Percentiles rank a stretch among this genome's conserved stretches.
Evolutionary conservation across 2,888 invertebrate species (phyloP).

Genomic region (Heliconius cydno): DNA sequence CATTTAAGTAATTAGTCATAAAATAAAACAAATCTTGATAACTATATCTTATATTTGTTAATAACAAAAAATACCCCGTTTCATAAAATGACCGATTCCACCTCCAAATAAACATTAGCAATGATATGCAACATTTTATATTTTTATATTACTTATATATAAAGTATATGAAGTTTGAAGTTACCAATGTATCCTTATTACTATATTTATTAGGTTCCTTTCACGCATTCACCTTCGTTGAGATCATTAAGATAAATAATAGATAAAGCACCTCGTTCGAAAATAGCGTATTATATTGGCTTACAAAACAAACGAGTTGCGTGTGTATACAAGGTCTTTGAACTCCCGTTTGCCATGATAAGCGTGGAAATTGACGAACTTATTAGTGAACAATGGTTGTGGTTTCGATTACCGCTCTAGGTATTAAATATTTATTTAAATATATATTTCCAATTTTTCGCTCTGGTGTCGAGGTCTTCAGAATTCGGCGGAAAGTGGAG

Average conservation of each 20-base stretch:
- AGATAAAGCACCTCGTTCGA: constrained; percentile 40
- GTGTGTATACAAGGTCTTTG: constrained; percentile 49
- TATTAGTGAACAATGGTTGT: constrained; percentile 42
- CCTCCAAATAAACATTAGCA: neutral
- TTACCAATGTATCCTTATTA: constrained; percentile 8
- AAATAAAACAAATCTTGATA: neutral
- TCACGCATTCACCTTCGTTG: constrained; percentile 34
- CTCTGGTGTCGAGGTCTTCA: too few relatives aligned
- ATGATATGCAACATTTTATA: neutral
- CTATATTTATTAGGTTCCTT: constrained; percentile 18
- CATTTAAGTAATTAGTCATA: neutral
- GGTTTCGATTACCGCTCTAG: neutral
- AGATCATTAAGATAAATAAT: constrained; percentile 41
- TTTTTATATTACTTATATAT: neutral
- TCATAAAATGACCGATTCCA: neutral
- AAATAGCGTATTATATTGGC: constrained; percentile 39
- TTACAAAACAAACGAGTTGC: constrained; percentile 47
- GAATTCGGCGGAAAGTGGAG: too few relatives aligned
- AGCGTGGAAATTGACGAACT: constrained; percentile 36
- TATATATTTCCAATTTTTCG: too few relatives aligned
- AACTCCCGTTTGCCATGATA: constrained; percentile 47
- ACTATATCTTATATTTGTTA: neutral
- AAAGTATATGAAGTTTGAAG: neutral
- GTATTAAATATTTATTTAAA: too few relatives aligned
- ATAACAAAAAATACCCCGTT: neutral